Evolutionary conservation across 2,113 vertebrate genomes (phyloP), one percentile per base, ranked within the genome.

Genomic region (Nesoenas mayeri): DNA sequence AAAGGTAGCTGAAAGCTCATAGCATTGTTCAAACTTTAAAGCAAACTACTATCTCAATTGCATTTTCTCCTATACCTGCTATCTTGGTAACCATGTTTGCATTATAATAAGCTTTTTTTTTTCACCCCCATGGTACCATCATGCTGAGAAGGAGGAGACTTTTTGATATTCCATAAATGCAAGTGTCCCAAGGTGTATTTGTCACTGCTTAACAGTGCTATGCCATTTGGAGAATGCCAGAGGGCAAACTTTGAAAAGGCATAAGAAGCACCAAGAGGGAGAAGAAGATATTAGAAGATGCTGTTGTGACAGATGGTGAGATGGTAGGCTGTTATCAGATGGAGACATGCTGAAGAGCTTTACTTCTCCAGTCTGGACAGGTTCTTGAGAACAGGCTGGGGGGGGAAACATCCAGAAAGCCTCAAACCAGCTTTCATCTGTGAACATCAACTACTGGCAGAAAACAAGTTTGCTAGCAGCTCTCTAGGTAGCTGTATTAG

Each of bases 271-370:
- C 51, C 50, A 83, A 94, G 58, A 89, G 53, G 50, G 81, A 94
- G 74, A 90, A 90, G 40, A 93, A 95, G 79, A 87, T 47, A 40
- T 77, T 88, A 93, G 58, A 57, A 93, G 78, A 67, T 70, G 36
- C 67, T 80, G 75, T 71, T 80, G 71, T 86, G 83, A 92, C 82
- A 93, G 79, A 83, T 94, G 79, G 82, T 80, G 75, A 80, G 79
- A 74, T 86, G 48, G 85, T 88, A 93, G 44, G 75, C 67, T 88
- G 75, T 58, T 91, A 64, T 95, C 79, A 92, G 72, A 86, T 70
- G 69, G 79, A 88, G 67, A 69, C 7, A 54, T 62, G 25, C 38
- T 88, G 82, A 90, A 70, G 54, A 93, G 67, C 54, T 93, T 91
- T 69, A n/a, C 62, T 80, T 93, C 72, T 88, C 34, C 72, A 79